Evolutionary conservation across 2,113 vertebrate species (phyloP), one percentile per base, ranked within the genome.

Genomic region (Phalacrocorax pelagicus): DNA sequence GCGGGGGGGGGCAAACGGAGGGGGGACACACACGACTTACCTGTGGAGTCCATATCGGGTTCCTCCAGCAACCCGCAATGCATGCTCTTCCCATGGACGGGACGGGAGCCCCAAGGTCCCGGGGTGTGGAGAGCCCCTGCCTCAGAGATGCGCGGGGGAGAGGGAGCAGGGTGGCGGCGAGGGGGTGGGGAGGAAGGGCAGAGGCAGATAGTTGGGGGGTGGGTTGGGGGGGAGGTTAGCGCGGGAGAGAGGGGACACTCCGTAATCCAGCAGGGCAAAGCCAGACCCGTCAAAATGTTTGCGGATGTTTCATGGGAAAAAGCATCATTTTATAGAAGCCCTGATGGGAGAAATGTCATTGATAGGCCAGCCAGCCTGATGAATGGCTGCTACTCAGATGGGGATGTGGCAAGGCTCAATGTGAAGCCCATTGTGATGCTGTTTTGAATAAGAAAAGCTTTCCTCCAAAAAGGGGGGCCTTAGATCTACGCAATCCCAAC

Each of bases 281-380:
- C 98, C 99, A 99, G 99, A 99, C 98, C 99, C 99, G 99, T 99
- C 99, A 99, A 99, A 99, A 99, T 99, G 99, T 99, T 99, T 99
- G 99, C 99, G 99, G 99, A 99, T 99, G 99, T 99, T 99, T 99
- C 99, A 99, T 99, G 99, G 99, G 99, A 99, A 99, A 99, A 99
- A 99, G 99, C 99, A 99, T 99, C 99, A 99, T 99, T 99, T 99
- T 99, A 99, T 99, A 99, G 99, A 99, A 99, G 99, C 98, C 99
- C 99, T 99, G 99, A 99, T 99, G 99, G 99, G 99, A 98, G 99
- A 99, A 98, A 98, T 99, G 99, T 99, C 99, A 99, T 99, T 99
- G 99, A 99, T 99, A 99, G 99, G 99, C 99, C 99, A 98, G 99
- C 98, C 98, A 99, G 99, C 98, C 99, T 99, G 99, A 99, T 99